phyloP scores from a whole-genome alignment of 2,113 vertebrate species.

The Myrmophylax atrothorax region DNA sequence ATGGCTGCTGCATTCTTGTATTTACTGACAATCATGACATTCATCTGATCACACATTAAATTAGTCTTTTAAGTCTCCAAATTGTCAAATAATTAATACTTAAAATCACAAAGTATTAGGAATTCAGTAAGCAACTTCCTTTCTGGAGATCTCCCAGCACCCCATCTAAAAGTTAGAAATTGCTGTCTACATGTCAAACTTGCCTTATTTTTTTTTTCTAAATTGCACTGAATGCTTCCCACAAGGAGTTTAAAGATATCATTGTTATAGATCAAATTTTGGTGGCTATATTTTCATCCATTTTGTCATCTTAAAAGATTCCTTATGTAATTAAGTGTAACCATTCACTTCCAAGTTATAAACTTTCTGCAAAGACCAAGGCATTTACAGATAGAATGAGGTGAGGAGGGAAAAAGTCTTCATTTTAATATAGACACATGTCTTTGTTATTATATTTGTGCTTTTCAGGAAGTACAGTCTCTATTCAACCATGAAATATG shows the following conservation, averaged over 20 bases:
- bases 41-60: background rate
- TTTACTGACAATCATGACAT: background rate
- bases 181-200: background rate
- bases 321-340: background rate
- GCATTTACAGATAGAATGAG: background rate
- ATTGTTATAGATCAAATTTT: background rate
- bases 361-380: background rate
- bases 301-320: background rate
- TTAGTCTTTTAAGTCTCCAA: background rate
- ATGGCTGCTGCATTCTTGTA: background rate
- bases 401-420: background rate
- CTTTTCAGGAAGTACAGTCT: background rate
- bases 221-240: background rate
- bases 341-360: background rate
- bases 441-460: background rate
- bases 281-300: background rate
- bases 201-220: background rate
- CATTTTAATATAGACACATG: background rate
- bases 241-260: background rate
- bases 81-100: background rate
- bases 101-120: background rate
- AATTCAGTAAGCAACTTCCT: background rate
- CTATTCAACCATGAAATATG: background rate
- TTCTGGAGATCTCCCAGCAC: background rate
- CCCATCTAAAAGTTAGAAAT: background rate